Base-by-base conservation (phyloP, 2,797 vertebrate genomes). In the Antennarius maculatus region DNA sequence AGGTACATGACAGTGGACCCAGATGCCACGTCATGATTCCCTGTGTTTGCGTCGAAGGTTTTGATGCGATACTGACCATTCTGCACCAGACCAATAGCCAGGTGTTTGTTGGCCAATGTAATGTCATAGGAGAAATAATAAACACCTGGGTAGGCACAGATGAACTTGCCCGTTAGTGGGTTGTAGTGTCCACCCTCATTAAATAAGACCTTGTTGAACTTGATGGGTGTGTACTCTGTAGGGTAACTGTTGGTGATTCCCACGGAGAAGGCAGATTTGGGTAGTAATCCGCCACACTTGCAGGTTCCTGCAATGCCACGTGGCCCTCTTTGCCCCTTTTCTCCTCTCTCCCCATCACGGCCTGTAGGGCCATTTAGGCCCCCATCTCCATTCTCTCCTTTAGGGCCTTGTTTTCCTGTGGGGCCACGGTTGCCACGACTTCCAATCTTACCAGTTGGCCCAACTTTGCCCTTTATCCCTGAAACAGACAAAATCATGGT, bases 101-200 rank as follows among this genome's bases (percentile, higher is more conserved):
- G 90, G 41, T 99, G 98, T 79, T 99, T 99, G 85, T 99, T 95
- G 70, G 97, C 98, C 86, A 99, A 87, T 0, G 97, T 98, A 85
- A 99, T 98, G 45, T 99, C 95, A 39, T 99, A 99, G 34, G 97
- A 98, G 88, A 99, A 99, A 71, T 95, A 99, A 81, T 99, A 99
- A 77, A 98, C 91, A 12, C 98, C 98, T 0, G 98, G 97, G 79
- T 95, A 97, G 0, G 96, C 95, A 39, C 98, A 98, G 74, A 96
- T 94, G 84, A 96, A 99, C 88, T 99, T 99, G 29, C 98, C 98
- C 0, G 95, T 97, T 60, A 93, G 88, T 0, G 97, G 94, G 81
- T 95, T 96, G 86, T 99, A 99, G 79, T 99, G 96, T 12, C 92
- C 94, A 0, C 96, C 97, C 84, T 98, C 97, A 0, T 99, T 94